phyloP scores from a whole-genome alignment of 2,797 vertebrate species.

The Adelosebastes latens region DNA sequence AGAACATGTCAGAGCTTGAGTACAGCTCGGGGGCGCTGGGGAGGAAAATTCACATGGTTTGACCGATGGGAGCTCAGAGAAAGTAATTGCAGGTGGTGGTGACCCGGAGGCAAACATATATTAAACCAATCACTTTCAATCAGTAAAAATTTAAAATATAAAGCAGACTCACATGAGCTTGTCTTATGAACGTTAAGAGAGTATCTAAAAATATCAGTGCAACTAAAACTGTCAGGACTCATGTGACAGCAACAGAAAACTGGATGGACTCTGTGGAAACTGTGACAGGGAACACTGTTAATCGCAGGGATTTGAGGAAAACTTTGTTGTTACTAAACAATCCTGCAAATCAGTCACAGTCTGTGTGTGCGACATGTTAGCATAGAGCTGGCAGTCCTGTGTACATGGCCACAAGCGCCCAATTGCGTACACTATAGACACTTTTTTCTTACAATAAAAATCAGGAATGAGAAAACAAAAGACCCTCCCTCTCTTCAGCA shows the following conservation, averaged over 20 bases:
- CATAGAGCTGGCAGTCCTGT: neutral
- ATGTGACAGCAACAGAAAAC: neutral
- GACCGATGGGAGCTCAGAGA: slow-evolving; percentile 6
- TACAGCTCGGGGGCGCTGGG: neutral
- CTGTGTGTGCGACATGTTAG: neutral
- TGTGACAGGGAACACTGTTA: neutral
- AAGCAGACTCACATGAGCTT: neutral
- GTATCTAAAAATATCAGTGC: neutral
- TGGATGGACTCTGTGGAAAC: slow-evolving; percentile 1
- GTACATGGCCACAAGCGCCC: neutral
- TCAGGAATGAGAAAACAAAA: neutral
- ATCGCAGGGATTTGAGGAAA: neutral
- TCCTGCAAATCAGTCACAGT: neutral
- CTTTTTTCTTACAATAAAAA: neutral
- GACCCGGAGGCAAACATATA: neutral
- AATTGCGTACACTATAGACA: neutral
- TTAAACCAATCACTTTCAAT: slow-evolving; percentile 26
- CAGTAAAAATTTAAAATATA: neutral
- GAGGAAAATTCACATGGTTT: slow-evolving; percentile 12
- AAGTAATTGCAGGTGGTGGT: neutral
- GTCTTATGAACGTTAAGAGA: slow-evolving; percentile 1
- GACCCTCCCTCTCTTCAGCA: neutral
- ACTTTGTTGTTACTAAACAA: neutral
- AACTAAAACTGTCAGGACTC: neutral
- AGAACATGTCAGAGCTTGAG: slow-evolving; percentile 18